phyloP scores from a whole-genome alignment of 2,888 invertebrate species.

The Silvanus unidentatus region DNA sequence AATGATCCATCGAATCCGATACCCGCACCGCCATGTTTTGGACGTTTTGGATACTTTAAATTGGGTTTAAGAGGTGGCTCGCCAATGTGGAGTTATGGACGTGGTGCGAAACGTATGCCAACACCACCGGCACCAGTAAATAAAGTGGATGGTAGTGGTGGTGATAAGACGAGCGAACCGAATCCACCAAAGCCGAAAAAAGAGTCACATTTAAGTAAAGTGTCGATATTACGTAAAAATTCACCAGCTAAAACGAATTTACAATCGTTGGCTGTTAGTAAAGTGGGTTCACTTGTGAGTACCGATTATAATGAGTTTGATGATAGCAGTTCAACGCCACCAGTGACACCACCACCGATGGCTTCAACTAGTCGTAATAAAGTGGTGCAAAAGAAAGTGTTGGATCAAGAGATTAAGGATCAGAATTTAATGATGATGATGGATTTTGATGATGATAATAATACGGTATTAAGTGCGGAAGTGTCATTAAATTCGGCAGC shows the following conservation, averaged over 20 bases:
- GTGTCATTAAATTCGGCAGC: conserved; percentile 55
- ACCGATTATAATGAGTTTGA: conserved; percentile 58
- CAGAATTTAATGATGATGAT: conserved; percentile 49
- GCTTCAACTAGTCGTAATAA: conserved; percentile 33
- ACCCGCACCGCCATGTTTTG: conserved; percentile 55
- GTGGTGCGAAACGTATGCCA: conserved; percentile 42
- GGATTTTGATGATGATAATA: conserved; percentile 57
- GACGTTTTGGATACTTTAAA: conserved; percentile 55
- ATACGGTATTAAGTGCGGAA: conserved; percentile 53
- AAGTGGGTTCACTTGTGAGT: conserved; percentile 50
- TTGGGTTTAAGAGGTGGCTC: conserved; percentile 61
- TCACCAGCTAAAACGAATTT: conserved; percentile 41
- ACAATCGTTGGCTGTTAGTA: conserved; percentile 40
- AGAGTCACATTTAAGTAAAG: conserved; percentile 49
- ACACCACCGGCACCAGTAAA: conserved; percentile 29
- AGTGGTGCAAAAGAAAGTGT: conserved; percentile 30
- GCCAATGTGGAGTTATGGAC: conserved; percentile 56
- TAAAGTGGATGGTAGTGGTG: conserved; percentile 13
- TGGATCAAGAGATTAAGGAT: conserved; percentile 35
- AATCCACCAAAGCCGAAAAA: conserved; percentile 42
- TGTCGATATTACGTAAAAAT: conserved; percentile 56
- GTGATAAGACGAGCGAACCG: conserved; percentile 16
- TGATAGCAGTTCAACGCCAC: conserved; percentile 52
- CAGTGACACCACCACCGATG: conserved; percentile 49
- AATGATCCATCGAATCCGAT: conserved; percentile 54